phyloP scores from a whole-genome alignment of 2,888 invertebrate species.

The Dugesia japonica region DNA sequence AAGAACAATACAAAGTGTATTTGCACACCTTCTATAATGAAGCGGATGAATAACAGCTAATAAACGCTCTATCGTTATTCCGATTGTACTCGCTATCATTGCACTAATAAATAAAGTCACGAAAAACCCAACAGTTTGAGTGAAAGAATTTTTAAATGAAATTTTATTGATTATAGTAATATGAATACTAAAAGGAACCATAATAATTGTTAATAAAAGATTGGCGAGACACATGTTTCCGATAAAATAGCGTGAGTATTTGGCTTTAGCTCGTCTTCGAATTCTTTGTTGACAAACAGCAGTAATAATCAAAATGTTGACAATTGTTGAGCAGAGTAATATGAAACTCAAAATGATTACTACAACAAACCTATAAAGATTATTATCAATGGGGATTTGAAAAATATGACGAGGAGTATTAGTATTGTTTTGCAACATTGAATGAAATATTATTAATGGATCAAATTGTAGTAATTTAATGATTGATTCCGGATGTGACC shows the following conservation, averaged over 20 bases:
- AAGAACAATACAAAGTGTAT: neutral
- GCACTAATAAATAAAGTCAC: conserved; percentile 1
- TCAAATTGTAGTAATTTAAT: neutral
- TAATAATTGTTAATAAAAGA: neutral
- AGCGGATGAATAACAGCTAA: neutral
- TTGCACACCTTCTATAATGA: neutral
- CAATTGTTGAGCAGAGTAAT: neutral
- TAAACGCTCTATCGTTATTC: neutral
- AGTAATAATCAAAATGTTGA: neutral
- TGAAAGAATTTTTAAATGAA: neutral
- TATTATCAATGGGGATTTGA: conserved; percentile 11
- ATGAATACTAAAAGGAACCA: neutral
- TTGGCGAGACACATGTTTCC: conserved; percentile 1
- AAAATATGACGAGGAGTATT: neutral
- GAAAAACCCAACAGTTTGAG: neutral
- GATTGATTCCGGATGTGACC: neutral
- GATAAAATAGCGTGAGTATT: neutral
- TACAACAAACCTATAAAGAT: neutral
- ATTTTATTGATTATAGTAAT: neutral
- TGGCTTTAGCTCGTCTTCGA: neutral
- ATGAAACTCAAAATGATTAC: neutral
- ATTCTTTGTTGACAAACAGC: neutral
- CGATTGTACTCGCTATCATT: neutral
- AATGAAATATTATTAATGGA: neutral
- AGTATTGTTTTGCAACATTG: neutral